phyloP scores from a whole-genome alignment of 2,797 vertebrate species.

The Acomys russatus region DNA sequence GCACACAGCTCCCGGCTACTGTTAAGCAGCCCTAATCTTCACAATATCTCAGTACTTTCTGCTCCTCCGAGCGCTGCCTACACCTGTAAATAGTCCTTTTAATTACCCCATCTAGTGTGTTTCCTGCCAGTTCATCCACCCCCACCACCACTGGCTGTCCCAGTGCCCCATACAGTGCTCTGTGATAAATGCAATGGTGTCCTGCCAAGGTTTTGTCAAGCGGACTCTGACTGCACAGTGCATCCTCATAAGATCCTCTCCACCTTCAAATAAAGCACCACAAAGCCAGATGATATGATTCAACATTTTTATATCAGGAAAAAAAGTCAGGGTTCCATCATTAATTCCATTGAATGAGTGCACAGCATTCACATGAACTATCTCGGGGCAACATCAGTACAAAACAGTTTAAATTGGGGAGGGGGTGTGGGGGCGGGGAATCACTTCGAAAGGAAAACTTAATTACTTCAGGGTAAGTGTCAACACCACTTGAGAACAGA shows the following conservation, averaged over 20 bases:
- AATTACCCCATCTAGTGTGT: neutral
- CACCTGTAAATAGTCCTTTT: neutral
- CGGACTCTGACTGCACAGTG: neutral
- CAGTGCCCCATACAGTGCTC: accelerated
- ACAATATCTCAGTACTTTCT: neutral
- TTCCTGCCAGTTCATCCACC: neutral
- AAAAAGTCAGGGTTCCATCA: conserved; percentile 81
- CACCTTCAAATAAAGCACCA: conserved; percentile 41
- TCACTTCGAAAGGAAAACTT: conserved; percentile 65
- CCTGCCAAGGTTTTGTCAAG: neutral
- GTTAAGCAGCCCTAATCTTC: neutral
- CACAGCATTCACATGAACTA: conserved; percentile 73
- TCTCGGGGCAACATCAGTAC: conserved; percentile 71
- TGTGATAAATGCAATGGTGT: neutral
- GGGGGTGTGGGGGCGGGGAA: neutral
- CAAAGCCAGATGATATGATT: conserved; percentile 9
- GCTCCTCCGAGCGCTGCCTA: neutral
- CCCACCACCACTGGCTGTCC: neutral
- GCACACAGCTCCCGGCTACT: no score
- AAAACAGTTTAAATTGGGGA: conserved; percentile 80
- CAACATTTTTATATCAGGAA: conserved; percentile 86
- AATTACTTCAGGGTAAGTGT: conserved; percentile 12
- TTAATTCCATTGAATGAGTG: conserved; percentile 58
- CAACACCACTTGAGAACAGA: conserved; percentile 49
- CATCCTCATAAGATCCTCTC: neutral